Evolutionary conservation across 1,140 invertebrate genomes (phyloP).

Genomic region (Aphaenogaster rudis): DNA sequence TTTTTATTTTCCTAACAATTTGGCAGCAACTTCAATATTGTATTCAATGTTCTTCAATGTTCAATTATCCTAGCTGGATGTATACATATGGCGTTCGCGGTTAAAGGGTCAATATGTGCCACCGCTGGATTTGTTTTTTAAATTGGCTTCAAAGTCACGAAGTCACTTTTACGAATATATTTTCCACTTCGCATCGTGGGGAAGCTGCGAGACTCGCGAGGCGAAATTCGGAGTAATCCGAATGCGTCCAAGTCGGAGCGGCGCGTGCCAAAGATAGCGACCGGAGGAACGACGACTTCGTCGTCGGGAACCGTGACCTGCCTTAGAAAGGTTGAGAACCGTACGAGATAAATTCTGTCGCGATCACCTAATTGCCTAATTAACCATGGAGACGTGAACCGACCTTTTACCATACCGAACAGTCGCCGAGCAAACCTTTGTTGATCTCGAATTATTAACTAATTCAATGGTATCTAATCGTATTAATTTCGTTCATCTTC

Average conservation of each 20-base stretch:
- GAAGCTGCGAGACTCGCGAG: slow-evolving; percentile 8
- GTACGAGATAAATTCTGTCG: slow-evolving; percentile 22
- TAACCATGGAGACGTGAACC: not conserved
- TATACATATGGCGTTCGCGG: not conserved
- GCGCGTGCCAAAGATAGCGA: slow-evolving; percentile 81
- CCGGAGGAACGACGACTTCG: slow-evolving; percentile 63
- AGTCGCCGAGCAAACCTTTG: not conserved
- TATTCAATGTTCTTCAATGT: no score
- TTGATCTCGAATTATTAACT: slow-evolving; percentile 17
- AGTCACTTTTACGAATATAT: not conserved
- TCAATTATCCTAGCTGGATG: not conserved
- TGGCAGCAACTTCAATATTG: not conserved
- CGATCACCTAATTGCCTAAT: slow-evolving; percentile 38
- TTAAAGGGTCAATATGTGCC: not conserved
- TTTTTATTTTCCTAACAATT: not conserved
- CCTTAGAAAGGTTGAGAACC: slow-evolving; percentile 74
- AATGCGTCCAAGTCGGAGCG: slow-evolving; percentile 36
- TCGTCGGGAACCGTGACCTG: slow-evolving; percentile 80
- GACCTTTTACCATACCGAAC: not conserved
- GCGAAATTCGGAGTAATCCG: slow-evolving; percentile 39
- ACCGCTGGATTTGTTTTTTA: not conserved
- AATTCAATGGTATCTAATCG: not conserved
- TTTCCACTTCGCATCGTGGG: slow-evolving; percentile 12
- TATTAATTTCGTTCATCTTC: not conserved
- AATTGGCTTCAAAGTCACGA: not conserved